Evolutionary conservation across 2,113 vertebrate species (phyloP).

Genomic region (Delphinus delphis): DNA sequence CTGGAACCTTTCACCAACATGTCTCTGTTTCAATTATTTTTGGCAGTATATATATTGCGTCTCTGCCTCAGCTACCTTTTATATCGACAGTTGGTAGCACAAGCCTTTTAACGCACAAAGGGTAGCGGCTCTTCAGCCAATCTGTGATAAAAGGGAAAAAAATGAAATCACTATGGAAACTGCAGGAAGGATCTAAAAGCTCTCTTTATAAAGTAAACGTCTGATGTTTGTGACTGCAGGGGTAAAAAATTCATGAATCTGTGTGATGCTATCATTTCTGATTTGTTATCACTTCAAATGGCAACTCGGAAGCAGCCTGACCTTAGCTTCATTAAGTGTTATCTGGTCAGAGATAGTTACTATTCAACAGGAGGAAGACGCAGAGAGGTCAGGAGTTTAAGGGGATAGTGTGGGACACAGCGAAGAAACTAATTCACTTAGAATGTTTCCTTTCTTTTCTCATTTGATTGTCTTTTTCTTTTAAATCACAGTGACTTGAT

Average conservation of each 20-base stretch:
- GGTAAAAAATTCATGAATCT: constrained; percentile 89
- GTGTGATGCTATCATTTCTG: constrained; percentile 86
- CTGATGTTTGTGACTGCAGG: constrained; percentile 88
- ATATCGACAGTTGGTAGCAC: constrained; percentile 85
- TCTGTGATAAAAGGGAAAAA: constrained; percentile 89
- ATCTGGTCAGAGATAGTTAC: constrained; percentile 82
- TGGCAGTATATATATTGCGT: constrained; percentile 78
- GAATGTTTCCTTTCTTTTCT: constrained; percentile 64
- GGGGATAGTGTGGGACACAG: neutral
- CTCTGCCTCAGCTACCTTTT: constrained; percentile 83
- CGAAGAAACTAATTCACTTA: constrained; percentile 80
- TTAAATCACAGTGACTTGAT: constrained; percentile 60
- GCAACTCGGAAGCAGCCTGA: constrained; percentile 84
- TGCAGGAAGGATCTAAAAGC: constrained; percentile 89
- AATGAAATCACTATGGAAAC: constrained; percentile 92
- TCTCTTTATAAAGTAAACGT: constrained; percentile 89
- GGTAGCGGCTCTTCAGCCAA: constrained; percentile 87
- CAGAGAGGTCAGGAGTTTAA: neutral
- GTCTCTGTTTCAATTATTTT: constrained; percentile 84
- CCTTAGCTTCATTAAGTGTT: constrained; percentile 85
- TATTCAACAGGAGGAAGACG: constrained; percentile 81
- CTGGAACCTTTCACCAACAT: constrained; percentile 65
- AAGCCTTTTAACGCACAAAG: constrained; percentile 88
- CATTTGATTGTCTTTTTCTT: constrained; percentile 55
- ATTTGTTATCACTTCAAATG: constrained; percentile 86